Evolutionary conservation across 2,113 vertebrate species (phyloP).

Genomic region (Struthio camelus): DNA sequence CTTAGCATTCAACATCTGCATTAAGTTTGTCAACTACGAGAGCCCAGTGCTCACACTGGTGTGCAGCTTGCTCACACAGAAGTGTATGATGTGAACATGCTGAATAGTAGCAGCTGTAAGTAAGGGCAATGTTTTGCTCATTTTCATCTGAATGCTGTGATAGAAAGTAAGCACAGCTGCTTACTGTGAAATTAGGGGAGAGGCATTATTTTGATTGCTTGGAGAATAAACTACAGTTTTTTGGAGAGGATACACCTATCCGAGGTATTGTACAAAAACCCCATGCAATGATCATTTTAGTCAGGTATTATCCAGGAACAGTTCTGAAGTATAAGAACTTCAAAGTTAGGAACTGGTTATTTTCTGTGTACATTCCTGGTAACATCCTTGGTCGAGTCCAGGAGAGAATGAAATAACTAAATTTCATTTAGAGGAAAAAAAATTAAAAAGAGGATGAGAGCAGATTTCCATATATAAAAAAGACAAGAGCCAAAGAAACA

Average conservation of each 20-base stretch:
- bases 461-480: background rate
- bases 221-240: slow-evolving; percentile 6
- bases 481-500: background rate
- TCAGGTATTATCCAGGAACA: background rate
- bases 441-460: background rate
- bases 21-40: background rate
- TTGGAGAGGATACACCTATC: background rate
- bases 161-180: slow-evolving; percentile 7
- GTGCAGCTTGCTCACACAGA: background rate
- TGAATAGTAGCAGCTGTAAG: background rate
- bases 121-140: background rate
- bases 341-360: background rate
- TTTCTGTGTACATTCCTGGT: background rate
- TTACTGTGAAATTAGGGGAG: slow-evolving; percentile 14
- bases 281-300: background rate
- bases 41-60: background rate
- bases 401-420: background rate
- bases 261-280: background rate
- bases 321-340: background rate
- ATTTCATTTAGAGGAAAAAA: background rate
- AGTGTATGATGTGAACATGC: background rate
- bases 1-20: slow-evolving; percentile 3
- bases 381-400: background rate
- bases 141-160: background rate
- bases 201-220: slow-evolving; percentile 35